Evolutionary conservation across 2,797 vertebrate genomes (phyloP).

Genomic region (Euthynnus affinis): DNA sequence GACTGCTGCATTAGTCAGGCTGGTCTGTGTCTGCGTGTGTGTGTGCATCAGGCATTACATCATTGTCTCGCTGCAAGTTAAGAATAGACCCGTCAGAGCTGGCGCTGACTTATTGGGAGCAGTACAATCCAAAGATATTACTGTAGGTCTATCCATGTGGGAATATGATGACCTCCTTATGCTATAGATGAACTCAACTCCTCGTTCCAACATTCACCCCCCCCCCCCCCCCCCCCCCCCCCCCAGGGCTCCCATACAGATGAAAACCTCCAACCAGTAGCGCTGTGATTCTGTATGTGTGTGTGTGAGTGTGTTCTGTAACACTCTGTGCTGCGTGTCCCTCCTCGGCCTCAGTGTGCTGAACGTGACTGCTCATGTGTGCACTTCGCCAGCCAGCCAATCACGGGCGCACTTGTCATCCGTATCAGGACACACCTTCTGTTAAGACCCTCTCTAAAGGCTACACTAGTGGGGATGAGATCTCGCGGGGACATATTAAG

Average conservation of each 20-base stretch:
- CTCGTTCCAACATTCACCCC: conserved; percentile 65
- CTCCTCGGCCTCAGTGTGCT: conserved; percentile 48
- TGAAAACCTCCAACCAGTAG: conserved; percentile 70
- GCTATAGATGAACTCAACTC: conserved; percentile 84
- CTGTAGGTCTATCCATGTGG: conserved; percentile 86
- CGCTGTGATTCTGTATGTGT: conserved; percentile 35
- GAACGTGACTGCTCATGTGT: conserved; percentile 67
- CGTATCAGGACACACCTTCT: conserved; percentile 75
- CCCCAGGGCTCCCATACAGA: conserved; percentile 70
- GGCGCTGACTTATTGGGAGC: conserved; percentile 86
- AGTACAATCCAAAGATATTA: conserved; percentile 88
- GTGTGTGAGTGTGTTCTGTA: conserved; percentile 65
- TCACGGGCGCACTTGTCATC: conserved; percentile 67
- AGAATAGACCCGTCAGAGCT: conserved; percentile 86
- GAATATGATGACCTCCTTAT: conserved; percentile 86
- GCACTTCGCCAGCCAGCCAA: conserved; percentile 47
- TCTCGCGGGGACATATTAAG: conserved; percentile 74
- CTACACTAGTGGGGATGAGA: conserved; percentile 60
- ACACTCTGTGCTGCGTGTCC: conserved; percentile 45
- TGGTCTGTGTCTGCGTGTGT: conserved; percentile 78
- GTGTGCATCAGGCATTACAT: conserved; percentile 85
- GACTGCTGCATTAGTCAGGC: conserved; percentile 85
- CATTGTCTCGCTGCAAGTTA: conserved; percentile 86
- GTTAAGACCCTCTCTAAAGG: conserved; percentile 70
- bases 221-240: conserved; percentile 71